phyloP scores from a whole-genome alignment of 2,888 invertebrate species.

The Leptinotarsa juncta region DNA sequence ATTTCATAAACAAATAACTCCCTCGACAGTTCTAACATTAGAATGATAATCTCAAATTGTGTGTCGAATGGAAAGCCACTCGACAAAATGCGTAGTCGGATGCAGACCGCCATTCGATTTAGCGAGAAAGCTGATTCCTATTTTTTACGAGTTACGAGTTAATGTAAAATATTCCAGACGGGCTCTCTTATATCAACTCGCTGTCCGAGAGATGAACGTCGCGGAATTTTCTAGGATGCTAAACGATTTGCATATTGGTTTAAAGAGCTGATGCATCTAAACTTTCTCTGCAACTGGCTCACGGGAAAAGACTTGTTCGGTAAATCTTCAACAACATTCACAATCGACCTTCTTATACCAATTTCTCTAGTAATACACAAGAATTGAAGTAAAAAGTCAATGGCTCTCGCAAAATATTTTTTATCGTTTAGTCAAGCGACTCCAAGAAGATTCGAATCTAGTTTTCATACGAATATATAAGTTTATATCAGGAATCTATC shows the following conservation, averaged over 20 bases:
- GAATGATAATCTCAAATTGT: not conserved
- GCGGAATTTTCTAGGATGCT: conserved; percentile 16
- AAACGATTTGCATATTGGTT: conserved; percentile 25
- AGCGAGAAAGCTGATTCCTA: conserved; percentile 5
- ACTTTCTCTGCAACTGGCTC: conserved; percentile 21
- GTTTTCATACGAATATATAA: not conserved
- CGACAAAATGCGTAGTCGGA: conserved; percentile 14
- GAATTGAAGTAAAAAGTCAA: not conserved
- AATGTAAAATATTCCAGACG: conserved; percentile 4
- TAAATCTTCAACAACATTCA: conserved; percentile 21
- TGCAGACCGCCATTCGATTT: not conserved
- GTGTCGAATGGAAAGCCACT: not conserved
- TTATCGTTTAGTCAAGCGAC: not conserved
- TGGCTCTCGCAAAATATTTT: not conserved
- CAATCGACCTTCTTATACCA: conserved; percentile 20
- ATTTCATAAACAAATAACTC: too few relatives aligned
- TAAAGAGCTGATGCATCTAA: conserved; percentile 27
- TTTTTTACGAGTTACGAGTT: not conserved
- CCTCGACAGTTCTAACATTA: too few relatives aligned
- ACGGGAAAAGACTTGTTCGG: conserved; percentile 23
- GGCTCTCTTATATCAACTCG: conserved; percentile 15
- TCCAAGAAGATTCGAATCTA: not conserved
- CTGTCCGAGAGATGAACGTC: not conserved
- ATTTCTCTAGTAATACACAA: conserved; percentile 9
- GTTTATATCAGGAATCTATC: too few relatives aligned